phyloP scores from a whole-genome alignment of 1,140 invertebrate species.

The Batillaria attramentaria region DNA sequence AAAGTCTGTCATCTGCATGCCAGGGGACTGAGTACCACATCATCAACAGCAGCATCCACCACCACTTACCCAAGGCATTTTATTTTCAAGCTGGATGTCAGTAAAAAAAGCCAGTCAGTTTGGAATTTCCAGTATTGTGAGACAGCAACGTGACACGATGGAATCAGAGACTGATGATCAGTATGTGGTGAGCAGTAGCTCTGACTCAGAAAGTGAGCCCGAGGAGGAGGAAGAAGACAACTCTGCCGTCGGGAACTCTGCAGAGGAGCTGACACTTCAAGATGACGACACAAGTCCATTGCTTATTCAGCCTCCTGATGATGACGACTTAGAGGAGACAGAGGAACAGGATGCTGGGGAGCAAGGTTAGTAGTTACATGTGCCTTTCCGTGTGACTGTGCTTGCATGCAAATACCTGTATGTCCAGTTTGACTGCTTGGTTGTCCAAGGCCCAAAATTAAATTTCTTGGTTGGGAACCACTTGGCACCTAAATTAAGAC shows the following conservation, averaged over 20 bases:
- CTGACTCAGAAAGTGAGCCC: conserved; percentile 48
- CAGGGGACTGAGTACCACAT: too few species aligned
- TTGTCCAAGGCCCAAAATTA: background rate
- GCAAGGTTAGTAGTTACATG: conserved; percentile 12
- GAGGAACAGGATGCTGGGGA: conserved; percentile 44
- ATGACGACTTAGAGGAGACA: conserved; percentile 41
- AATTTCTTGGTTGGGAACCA: too few species aligned
- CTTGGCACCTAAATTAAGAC: too few species aligned
- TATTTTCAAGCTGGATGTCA: too few species aligned
- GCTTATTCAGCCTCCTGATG: conserved; percentile 46
- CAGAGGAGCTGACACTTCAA: conserved; percentile 51
- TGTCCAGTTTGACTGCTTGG: background rate
- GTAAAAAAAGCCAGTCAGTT: too few species aligned
- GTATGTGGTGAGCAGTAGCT: conserved; percentile 38
- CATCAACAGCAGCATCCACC: too few species aligned
- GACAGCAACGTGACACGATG: too few species aligned
- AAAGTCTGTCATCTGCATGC: too few species aligned
- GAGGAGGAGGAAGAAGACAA: conserved; percentile 39
- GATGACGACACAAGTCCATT: conserved; percentile 54
- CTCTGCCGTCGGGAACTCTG: conserved; percentile 33
- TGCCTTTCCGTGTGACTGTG: conserved; percentile 18
- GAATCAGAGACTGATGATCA: conserved; percentile 24
- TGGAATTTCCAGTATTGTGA: too few species aligned
- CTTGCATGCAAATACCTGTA: background rate
- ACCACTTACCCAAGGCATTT: too few species aligned